Conservation (phyloP, 1,140 invertebrate species). For the Drosophila repleta region DNA sequence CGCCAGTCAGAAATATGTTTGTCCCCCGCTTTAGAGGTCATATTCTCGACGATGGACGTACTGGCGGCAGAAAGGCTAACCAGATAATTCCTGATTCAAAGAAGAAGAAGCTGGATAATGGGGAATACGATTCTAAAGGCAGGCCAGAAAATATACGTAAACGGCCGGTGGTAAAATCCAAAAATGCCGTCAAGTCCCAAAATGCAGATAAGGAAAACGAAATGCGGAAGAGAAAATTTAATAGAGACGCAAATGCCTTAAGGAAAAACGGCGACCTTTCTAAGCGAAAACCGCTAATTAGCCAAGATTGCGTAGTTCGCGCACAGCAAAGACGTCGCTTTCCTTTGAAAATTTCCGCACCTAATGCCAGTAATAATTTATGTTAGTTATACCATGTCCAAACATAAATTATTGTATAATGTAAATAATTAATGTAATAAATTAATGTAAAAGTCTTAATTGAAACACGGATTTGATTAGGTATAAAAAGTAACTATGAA, state of each 20-base stretch:
- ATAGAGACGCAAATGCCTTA: conserved; percentile 48
- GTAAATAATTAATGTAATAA: too few species aligned
- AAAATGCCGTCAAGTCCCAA: not conserved
- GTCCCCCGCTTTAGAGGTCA: conserved; percentile 19
- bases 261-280: not conserved
- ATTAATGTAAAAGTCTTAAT: too few species aligned
- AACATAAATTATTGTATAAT: too few species aligned
- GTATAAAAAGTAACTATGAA: too few species aligned
- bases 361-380: too few species aligned
- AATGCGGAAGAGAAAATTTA: conserved; percentile 10
- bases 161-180: not conserved
- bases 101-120: too few species aligned
- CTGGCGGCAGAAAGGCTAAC: not conserved
- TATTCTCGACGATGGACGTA: not conserved
- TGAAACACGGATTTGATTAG: too few species aligned
- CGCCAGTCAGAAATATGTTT: conserved; percentile 6
- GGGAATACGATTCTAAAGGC: too few species aligned
- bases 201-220: not conserved
- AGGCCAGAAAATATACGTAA: too few species aligned
- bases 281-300: not conserved
- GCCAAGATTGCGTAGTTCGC: conserved; percentile 40
- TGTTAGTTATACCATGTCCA: too few species aligned
- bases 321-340: conserved; percentile 21
- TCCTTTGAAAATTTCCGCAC: conserved; percentile 7
- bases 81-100: not conserved